A percentile compares a stretch with the other conserved stretches of the same genome.
Conservation (phyloP, 1,140 invertebrate species). For the Diachasma alloeum region DNA sequence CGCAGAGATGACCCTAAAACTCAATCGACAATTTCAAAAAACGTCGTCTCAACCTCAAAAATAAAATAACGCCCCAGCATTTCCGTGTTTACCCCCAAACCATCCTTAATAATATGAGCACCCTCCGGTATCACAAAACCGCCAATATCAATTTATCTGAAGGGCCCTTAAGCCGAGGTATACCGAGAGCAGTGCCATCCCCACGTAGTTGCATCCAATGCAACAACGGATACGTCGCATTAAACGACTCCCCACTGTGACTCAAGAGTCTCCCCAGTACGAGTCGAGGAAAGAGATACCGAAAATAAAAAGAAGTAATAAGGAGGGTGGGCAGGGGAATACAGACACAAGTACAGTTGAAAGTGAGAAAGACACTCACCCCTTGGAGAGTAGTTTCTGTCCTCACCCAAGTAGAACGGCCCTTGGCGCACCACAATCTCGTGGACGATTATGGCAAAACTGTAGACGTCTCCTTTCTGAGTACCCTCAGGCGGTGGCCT, state of each 20-base stretch:
- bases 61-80: no score
- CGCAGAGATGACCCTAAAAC: no score
- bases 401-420: conserved; percentile 82
- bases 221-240: background rate
- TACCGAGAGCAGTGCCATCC: background rate
- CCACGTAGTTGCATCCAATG: background rate
- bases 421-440: conserved; percentile 89
- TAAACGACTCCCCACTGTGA: background rate
- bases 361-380: conserved; percentile 65
- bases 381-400: conserved; percentile 71
- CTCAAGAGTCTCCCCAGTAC: background rate
- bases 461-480: conserved; percentile 93
- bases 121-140: background rate
- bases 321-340: background rate
- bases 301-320: background rate
- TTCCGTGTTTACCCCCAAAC: no score
- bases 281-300: background rate
- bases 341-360: conserved; percentile 4
- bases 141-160: background rate
- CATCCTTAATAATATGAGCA: no score
- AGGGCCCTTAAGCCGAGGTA: background rate
- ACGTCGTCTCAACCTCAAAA: no score
- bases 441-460: conserved; percentile 94
- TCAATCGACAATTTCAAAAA: no score
- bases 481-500: conserved; percentile 77